Evolutionary conservation across 2,888 invertebrate species (phyloP).

Genomic region (Ophion slaviceki): DNA sequence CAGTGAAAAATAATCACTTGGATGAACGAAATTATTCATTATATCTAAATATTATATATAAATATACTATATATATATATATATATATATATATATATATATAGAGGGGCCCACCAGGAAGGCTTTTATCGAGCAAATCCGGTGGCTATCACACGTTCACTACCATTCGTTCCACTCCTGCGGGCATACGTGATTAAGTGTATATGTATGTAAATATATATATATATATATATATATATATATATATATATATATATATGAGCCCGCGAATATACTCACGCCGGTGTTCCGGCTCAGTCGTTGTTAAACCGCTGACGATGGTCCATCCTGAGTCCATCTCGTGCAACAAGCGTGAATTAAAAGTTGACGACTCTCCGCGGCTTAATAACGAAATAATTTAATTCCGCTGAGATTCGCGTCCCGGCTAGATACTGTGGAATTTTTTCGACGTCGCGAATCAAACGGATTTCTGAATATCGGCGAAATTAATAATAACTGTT

Average conservation of each 20-base stretch:
- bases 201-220: neutral
- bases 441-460: neutral
- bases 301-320: slow-evolving; percentile 73
- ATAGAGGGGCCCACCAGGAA: neutral
- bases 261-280: slow-evolving; percentile 64
- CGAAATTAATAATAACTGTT: neutral
- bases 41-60: no score
- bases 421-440: neutral
- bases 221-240: neutral
- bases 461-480: neutral
- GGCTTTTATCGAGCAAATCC: slow-evolving; percentile 8
- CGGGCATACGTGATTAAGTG: slow-evolving; percentile 1
- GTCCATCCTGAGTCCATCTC: slow-evolving; percentile 63
- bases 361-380: neutral
- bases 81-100: neutral
- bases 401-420: neutral
- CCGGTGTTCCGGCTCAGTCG: slow-evolving; percentile 74
- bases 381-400: slow-evolving; percentile 5
- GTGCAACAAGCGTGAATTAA: slow-evolving; percentile 27
- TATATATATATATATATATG: neutral
- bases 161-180: slow-evolving; percentile 23
- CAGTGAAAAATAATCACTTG: no score
- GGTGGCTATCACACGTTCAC: neutral
- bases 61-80: no score
- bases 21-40: no score